Percentiles rank a stretch among this genome's conserved stretches.
phyloP scores from a whole-genome alignment of 1,140 invertebrate species.

The Lepidotrigona ventralis region DNA sequence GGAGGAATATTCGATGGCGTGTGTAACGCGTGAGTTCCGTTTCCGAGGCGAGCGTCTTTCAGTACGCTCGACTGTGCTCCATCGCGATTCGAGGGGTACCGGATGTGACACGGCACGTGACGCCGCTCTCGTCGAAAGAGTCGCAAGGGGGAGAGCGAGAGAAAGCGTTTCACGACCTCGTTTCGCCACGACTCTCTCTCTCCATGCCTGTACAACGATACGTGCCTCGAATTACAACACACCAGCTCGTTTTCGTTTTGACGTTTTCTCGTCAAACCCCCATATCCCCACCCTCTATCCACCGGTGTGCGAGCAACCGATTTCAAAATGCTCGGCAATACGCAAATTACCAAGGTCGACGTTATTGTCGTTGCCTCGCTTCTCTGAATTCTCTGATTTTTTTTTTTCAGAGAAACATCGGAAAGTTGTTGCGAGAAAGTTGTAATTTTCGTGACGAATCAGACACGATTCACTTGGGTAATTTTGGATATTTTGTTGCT shows the following conservation, averaged over 20 bases:
- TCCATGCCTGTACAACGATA: slow-evolving; percentile 34
- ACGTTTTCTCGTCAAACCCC: slow-evolving; percentile 15
- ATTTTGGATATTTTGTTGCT: no score
- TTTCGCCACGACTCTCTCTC: slow-evolving; percentile 41
- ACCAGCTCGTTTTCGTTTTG: slow-evolving; percentile 10
- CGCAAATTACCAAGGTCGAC: background rate
- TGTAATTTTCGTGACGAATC: background rate
- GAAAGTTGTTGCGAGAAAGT: background rate
- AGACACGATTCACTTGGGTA: background rate
- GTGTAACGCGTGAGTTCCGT: slow-evolving; percentile 25
- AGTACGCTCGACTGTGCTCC: slow-evolving; percentile 12
- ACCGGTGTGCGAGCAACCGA: background rate
- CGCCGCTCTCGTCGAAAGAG: slow-evolving; percentile 17
- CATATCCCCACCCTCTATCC: background rate
- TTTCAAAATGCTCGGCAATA: background rate
- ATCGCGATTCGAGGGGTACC: slow-evolving; percentile 35
- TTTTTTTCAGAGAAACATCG: background rate
- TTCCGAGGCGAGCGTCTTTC: slow-evolving; percentile 34
- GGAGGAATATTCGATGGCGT: background rate
- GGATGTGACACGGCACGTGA: slow-evolving; percentile 45
- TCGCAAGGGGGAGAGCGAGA: background rate
- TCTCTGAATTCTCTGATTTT: background rate
- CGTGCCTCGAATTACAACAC: slow-evolving; percentile 55
- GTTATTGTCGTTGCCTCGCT: background rate
- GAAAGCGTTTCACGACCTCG: slow-evolving; percentile 48